phyloP scores from a whole-genome alignment of 2,797 vertebrate species.

The Lithobates pipiens region DNA sequence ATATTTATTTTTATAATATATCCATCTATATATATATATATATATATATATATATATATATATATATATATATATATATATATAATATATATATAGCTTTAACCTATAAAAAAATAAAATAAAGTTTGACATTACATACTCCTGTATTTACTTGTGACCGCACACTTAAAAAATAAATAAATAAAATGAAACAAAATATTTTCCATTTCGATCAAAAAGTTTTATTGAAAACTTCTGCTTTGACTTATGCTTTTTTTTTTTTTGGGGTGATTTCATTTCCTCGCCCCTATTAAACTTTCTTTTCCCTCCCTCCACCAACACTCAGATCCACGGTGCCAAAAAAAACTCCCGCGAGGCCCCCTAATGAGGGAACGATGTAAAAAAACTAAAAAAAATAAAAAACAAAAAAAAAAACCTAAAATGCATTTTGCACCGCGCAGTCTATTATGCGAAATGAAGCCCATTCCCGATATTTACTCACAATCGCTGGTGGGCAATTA shows the following conservation, averaged over 20 bases:
- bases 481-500: conserved; percentile 61
- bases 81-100: no score
- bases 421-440: conserved; percentile 53
- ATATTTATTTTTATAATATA: no score
- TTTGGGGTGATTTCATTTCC: conserved; percentile 26
- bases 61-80: no score
- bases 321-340: conserved; percentile 36
- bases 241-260: neutral
- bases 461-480: conserved; percentile 56
- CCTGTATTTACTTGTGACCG: no score
- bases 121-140: no score
- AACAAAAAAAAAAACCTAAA: conserved; percentile 45
- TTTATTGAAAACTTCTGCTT: neutral
- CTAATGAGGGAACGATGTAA: conserved; percentile 52
- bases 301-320: conserved; percentile 33
- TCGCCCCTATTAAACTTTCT: conserved; percentile 30
- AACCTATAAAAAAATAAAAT: no score
- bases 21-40: no score
- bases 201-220: neutral
- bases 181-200: neutral
- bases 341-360: conserved; percentile 35
- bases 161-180: no score
- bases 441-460: conserved; percentile 61
- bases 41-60: no score
- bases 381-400: no score